These are phyloP conservation scores for Ptyas mucosa DNA, from an alignment of 2,113 vertebrate genomes.

Conservation along the genomic window DNA sequence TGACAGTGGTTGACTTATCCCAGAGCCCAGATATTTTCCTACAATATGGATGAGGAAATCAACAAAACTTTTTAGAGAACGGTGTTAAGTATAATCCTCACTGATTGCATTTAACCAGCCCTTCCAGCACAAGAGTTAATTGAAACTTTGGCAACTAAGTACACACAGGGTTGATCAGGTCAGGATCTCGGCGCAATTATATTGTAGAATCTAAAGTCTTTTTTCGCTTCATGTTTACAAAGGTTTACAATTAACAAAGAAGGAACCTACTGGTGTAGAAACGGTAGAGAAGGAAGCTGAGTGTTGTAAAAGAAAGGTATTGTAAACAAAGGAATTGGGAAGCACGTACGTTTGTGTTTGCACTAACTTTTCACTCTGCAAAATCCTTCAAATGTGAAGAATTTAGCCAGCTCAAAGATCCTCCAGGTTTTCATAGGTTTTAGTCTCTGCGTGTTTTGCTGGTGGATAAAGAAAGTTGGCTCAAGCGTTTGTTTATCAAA, in stretches of 20 bases:
- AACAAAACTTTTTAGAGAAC: not conserved
- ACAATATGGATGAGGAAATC: not conserved
- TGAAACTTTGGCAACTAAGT: not conserved
- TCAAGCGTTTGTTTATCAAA: not conserved
- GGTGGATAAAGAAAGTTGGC: not conserved
- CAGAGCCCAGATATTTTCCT: not conserved
- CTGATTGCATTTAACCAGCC: not conserved
- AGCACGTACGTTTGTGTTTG: not conserved
- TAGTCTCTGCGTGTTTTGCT: not conserved
- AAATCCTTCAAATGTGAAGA: not conserved
- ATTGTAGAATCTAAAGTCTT: not conserved
- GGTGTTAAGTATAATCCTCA: not conserved
- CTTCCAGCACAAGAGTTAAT: not conserved
- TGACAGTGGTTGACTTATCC: not conserved
- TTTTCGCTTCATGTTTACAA: not conserved
- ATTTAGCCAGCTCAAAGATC: not conserved
- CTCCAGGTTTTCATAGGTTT: not conserved
- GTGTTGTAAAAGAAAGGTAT: not conserved
- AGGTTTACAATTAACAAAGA: not conserved
- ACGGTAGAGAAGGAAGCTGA: not conserved
- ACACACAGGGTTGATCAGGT: not conserved
- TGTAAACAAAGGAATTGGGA: not conserved
- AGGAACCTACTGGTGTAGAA: not conserved
- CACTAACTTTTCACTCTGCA: not conserved
- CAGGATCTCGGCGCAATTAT: not conserved